phyloP scores from a whole-genome alignment of 1,140 invertebrate species.

The Drosophila albomicans region DNA sequence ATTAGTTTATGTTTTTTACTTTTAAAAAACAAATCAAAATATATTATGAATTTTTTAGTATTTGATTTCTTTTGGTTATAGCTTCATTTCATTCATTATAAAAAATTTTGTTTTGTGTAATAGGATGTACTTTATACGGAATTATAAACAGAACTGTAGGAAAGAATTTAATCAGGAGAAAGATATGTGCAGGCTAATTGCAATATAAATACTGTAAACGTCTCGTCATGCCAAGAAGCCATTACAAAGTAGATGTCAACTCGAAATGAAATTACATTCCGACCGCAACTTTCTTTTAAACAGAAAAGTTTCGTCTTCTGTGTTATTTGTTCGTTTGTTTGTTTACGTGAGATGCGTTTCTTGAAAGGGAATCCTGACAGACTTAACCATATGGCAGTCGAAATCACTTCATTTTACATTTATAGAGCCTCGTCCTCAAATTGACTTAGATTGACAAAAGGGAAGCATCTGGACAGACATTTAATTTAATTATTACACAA shows the following conservation, averaged over 20 bases:
- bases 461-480: constrained; percentile 4
- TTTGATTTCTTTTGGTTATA: too few relatives aligned
- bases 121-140: too few relatives aligned
- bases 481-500: constrained; percentile 30
- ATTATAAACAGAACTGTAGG: constrained; percentile 4
- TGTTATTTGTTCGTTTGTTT: constrained; percentile 39
- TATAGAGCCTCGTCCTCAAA: constrained; percentile 28
- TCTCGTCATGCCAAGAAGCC: constrained; percentile 51
- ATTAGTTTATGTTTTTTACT: too few relatives aligned
- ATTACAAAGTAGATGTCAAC: constrained; percentile 58
- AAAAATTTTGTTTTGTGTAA: neutral
- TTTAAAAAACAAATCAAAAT: too few relatives aligned
- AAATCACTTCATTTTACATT: constrained; percentile 44
- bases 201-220: constrained; percentile 67
- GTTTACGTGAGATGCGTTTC: constrained; percentile 18
- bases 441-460: constrained; percentile 16
- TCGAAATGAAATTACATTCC: constrained; percentile 58
- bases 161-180: neutral
- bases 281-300: constrained; percentile 45
- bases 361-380: constrained; percentile 40
- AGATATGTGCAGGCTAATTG: constrained; percentile 60
- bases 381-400: constrained; percentile 57
- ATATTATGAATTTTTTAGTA: too few relatives aligned
- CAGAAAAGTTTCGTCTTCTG: constrained; percentile 54
- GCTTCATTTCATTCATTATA: neutral